Base-by-base conservation (phyloP, 2,888 invertebrate genomes). In the Chloroclysta siterata region DNA sequence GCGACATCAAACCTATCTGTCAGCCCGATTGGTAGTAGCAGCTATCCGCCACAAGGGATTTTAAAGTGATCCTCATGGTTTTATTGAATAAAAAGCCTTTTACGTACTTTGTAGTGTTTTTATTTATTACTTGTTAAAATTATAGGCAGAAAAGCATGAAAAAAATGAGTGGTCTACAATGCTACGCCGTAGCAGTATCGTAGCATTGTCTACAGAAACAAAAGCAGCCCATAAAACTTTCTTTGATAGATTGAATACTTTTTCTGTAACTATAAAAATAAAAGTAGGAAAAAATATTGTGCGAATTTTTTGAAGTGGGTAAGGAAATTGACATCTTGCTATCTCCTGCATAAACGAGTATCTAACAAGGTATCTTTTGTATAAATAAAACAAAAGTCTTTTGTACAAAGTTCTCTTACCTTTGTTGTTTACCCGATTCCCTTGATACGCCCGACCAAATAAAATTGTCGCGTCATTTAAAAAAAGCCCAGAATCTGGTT, bases 401-500 rank as follows among this genome's bases (percentile, higher is more conserved):
- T 51, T 58, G 44, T 41, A 51, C 14, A 53, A 61, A 65, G 53
- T 58, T 53, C 47, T 15, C 42, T 53, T 53, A 51, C 50, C 56
- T 57, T 41, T 52, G 56, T 46, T 15, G 54, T 55, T 29, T 53
- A 50, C 41, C 50, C 47, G 44, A 48, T 56, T 60, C 58, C 66
- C 63, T 44, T 42, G 42, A 56, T 61, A 64, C 36, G 59, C 61
- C 53, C 56, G 47, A 56, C 62, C 52, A 53, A 63, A 65, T 65
- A 60, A 60, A 67, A 62, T 69, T 69, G 66, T 66, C 65, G 61
- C 63, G 60, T 68, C 29, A 59, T 66, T 68, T 68, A 56, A 59
- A 57, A 65, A 56, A 66, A 63, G 59, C 14, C 57, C 51, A 63
- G 70, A 73, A 76, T 76, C 76, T 74, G 72, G 72, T 69, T 76